Evolutionary conservation across 2,113 vertebrate species (phyloP).

Genomic region (Trematocara variabile): DNA sequence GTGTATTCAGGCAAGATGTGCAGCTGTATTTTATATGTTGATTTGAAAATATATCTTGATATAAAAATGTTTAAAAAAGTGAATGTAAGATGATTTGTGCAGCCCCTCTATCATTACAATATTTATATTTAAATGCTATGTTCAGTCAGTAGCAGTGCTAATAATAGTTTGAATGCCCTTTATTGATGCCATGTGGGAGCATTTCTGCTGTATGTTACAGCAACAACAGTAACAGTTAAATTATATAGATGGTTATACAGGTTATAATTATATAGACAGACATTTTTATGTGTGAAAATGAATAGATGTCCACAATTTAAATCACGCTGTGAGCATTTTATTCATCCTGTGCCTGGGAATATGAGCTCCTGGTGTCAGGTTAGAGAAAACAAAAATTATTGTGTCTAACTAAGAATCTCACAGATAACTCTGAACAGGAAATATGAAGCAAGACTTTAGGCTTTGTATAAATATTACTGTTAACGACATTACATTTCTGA

Average conservation of each 20-base stretch:
- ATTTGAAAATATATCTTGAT: neutral
- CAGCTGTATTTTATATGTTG: neutral
- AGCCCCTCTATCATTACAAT: neutral
- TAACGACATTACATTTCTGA: neutral
- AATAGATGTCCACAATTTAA: neutral
- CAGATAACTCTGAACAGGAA: neutral
- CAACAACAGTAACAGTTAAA: neutral
- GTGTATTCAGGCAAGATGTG: neutral
- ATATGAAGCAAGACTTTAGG: neutral
- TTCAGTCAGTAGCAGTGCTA: neutral
- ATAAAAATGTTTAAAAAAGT: neutral
- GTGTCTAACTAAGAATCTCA: neutral
- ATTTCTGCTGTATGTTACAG: neutral
- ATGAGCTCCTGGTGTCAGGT: neutral
- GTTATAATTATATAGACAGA: neutral
- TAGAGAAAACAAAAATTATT: neutral
- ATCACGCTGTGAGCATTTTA: neutral
- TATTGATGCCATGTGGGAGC: neutral
- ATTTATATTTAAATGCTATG: neutral
- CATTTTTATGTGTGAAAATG: neutral
- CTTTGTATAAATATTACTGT: neutral
- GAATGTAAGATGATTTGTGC: neutral
- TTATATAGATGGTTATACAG: neutral
- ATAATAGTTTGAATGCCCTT: neutral
- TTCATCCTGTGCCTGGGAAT: neutral